Percentiles rank a stretch among this genome's conserved stretches.
phyloP scores from a whole-genome alignment of 2,888 invertebrate species.

The Isoperla grammatica region DNA sequence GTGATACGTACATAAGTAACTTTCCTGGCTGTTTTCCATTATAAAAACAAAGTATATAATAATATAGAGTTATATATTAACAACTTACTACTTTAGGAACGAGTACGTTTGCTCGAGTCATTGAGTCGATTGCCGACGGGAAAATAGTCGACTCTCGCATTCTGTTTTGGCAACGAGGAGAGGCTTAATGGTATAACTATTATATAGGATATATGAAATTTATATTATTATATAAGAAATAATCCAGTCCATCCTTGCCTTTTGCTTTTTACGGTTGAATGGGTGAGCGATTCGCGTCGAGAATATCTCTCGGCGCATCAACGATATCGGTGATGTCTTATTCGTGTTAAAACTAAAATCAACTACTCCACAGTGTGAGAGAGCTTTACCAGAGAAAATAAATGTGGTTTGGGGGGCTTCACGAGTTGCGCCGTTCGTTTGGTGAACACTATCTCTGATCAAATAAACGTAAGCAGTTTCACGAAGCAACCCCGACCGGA shows the following conservation, averaged over 20 bases:
- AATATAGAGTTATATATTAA: conserved; percentile 31
- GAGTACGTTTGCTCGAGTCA: conserved; percentile 33
- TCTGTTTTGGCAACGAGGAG: conserved; percentile 16
- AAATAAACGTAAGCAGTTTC: not conserved
- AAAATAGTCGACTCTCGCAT: conserved; percentile 24
- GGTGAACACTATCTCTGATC: not conserved
- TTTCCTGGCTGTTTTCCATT: conserved; percentile 30
- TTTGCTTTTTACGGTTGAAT: conserved; percentile 28
- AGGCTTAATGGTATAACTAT: conserved; percentile 15
- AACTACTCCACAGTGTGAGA: not conserved
- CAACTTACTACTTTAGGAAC: conserved; percentile 16
- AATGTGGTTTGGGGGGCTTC: conserved; percentile 7
- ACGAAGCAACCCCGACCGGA: conserved; percentile 40
- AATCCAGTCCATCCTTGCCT: conserved; percentile 35
- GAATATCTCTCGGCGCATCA: too few species aligned
- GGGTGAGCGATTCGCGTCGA: conserved; percentile 2
- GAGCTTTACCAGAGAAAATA: conserved; percentile 10
- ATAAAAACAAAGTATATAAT: conserved; percentile 5
- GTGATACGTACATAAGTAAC: conserved; percentile 30
- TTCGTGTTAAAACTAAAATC: not conserved
- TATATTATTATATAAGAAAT: conserved; percentile 23
- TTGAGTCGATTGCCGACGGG: conserved; percentile 22
- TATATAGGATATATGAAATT: conserved; percentile 12
- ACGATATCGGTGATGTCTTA: too few species aligned
- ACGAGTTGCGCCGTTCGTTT: conserved; percentile 1